Base-by-base conservation (phyloP, 2,888 invertebrate genomes). In the Cenopis cana region DNA sequence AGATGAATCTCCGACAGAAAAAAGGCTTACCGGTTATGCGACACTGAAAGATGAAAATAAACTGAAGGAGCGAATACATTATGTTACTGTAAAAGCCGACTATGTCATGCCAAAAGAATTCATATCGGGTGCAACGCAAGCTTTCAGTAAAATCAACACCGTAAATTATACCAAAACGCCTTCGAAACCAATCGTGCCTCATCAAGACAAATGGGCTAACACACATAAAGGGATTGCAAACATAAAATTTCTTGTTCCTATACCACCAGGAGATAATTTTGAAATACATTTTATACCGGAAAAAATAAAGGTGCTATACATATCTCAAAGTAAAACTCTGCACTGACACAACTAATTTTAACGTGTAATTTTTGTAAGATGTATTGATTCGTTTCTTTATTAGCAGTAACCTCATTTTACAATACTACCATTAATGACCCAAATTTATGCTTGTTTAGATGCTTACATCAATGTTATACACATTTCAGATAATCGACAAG, bases 311-410 rank as follows among this genome's bases (percentile, higher is more conserved):
- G 60, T 60, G 24, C 24, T 29, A 60, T 60, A 5, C 11, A 14
- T 17, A 18, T 60, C 10, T 9, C n/a, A 60, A 24, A 14, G 46
- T 36, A 36, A 5, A 36, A 14, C n/a, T 46, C 24, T 0, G n/a
- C 46, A 49, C 60, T 60, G 46, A 60, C 17, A 46, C 14, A 29
- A 46, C 29, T 46, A 60, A 60, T 60, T 46, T 41, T n/a, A 59
- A 20, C 38, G 36, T 41, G 10, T 4, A n/a, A 33, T 9, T 18
- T 50, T 17, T 11, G 11, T 50, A 46, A 55, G n/a, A 41, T 41
- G 20, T 2, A 41, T 5, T 46, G n/a, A n/a, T 46, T 46, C 18
- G 20, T 18, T 12, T 36, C 14, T 18, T 38, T 5, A 38, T 36
- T 57, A 57, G 18, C 38, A 57, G 17, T 2, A 18, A 33, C 12